Evolutionary conservation across 2,888 invertebrate genomes (phyloP), one percentile per base, ranked within the genome.

Genomic region (Cephus spinipes): DNA sequence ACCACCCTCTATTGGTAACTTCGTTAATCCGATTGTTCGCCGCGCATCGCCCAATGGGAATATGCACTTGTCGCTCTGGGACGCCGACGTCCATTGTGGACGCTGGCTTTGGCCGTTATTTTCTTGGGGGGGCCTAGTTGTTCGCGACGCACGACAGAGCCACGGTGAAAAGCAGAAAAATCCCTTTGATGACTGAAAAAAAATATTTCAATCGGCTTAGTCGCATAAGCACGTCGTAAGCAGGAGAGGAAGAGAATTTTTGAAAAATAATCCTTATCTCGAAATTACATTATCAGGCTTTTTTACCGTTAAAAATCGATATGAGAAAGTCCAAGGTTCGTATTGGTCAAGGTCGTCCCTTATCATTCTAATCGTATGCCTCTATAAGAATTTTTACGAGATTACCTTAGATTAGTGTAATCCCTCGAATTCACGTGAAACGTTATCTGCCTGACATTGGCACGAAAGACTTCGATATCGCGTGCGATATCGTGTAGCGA

Each of bases 1-100:
- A 32, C 31, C 69, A 68, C 36, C 33, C 40, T 31, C 69, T 76
- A 33, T 76, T 30, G n/a, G 35, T 73, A 85, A 89, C 87, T 87
- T 89, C 86, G 89, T 89, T 89, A 88, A 89, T 89, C 89, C 88
- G 85, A 89, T 89, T 89, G 88, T 89, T 87, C 85, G 79, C 81
- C 55, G 73, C 75, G 73, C 69, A 80, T 81, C 79, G 80, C 85
- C 84, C 86, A 83, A 83, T 89, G 87, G 88, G 83, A 83, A 83
- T 82, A 85, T 80, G 75, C 88, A 88, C 86, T 88, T 87, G 88
- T 86, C 85, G 85, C 80, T 77, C 76, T 75, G 85, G 82, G 83
- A 74, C 74, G 76, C 75, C 68, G 75, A 35, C 32, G 35, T 31
- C 75, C 74, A 30, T 69, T 71, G 11, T 36, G 75, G 9, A 33